Base-by-base conservation (phyloP, 2,888 invertebrate genomes). In the Hypena proboscidalis region DNA sequence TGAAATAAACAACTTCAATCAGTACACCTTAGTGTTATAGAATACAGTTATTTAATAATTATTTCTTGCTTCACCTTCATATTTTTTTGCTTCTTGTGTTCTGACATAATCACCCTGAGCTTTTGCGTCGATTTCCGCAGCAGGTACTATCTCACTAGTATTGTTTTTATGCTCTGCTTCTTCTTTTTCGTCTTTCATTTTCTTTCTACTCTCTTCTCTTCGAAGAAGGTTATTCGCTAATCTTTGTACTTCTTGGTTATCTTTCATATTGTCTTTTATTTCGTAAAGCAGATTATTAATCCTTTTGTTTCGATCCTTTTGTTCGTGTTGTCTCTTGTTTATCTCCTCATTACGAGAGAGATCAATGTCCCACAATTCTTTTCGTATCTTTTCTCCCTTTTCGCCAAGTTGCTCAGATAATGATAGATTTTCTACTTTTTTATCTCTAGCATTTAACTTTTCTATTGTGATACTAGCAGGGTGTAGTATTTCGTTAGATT, bases 211-310 rank as follows among this genome's bases (percentile, higher is more conserved):
- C 13, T 85, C 85, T 53, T 84, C 85, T 48, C 83, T 74, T 47
- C 74, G 71, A 4, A 90, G 53, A 42, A 90, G 65, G 54, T 74
- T 89, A 58, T 90, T 81, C 4, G 90, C 88, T 3, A 88, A 55
- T 39, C 77, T 68, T 21, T 85, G 58, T 2, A 90, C 88, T 37
- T 90, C 89, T 58, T 85, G 77, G 47, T 89, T 90, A 53, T 85
- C 86, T 42, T 85, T 89, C 88, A 89, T 88, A 48, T 85, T 87
- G 37, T 81, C 85, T 65, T 90, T 87, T 19, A 90, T 90, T 36
- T 83, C 79, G 30, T 63, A 63, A n/a, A 90, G 77, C 9, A 90
- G 76, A 40, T 65, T 66, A 39, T 85, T 75, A 17, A 90, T 88
- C 20, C 80, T 76, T 31, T 82, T 74, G 40, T 75, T 84, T 32